Evolutionary conservation across 2,797 vertebrate species (phyloP).

Genomic region (Toxotes lorentzi): DNA sequence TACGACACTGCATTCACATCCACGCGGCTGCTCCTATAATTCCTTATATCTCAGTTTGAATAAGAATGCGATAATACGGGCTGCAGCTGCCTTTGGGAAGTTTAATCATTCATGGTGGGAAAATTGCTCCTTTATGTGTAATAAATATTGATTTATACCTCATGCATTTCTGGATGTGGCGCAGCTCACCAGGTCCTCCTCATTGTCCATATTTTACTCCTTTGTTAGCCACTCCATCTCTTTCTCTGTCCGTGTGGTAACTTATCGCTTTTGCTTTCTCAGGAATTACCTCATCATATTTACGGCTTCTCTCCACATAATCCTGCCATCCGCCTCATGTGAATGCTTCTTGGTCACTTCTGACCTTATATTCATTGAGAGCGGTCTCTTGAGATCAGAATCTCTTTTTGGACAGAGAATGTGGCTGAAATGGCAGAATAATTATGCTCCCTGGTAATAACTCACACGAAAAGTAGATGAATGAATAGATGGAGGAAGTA

Average conservation of each 20-base stretch:
- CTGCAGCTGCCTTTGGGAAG: slow-evolving; percentile 71
- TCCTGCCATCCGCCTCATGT: neutral
- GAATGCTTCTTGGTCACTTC: neutral
- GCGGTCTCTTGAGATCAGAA: slow-evolving; percentile 16
- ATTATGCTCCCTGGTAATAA: slow-evolving; percentile 2
- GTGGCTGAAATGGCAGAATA: slow-evolving; percentile 18
- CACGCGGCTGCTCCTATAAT: slow-evolving; percentile 57
- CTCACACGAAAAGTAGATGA: neutral
- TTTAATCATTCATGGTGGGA: slow-evolving; percentile 84
- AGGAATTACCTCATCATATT: slow-evolving; percentile 53
- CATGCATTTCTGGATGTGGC: slow-evolving; percentile 78
- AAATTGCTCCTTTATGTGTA: slow-evolving; percentile 86
- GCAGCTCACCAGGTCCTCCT: slow-evolving; percentile 52
- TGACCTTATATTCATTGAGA: slow-evolving; percentile 23
- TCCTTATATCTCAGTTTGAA: slow-evolving; percentile 79
- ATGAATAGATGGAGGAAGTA: neutral
- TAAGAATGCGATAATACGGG: slow-evolving; percentile 71
- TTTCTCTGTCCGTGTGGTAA: slow-evolving; percentile 15
- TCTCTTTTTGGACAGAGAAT: neutral
- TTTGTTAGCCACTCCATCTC: slow-evolving; percentile 64
- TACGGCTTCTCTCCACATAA: slow-evolving; percentile 39
- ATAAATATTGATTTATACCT: slow-evolving; percentile 87
- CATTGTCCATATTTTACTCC: slow-evolving; percentile 66
- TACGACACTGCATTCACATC: slow-evolving; percentile 46
- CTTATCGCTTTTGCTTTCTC: slow-evolving; percentile 51